A percentile compares a stretch with the other conserved stretches of the same genome.
Conservation (phyloP, 2,888 invertebrate species). For the Merodon equestris region DNA sequence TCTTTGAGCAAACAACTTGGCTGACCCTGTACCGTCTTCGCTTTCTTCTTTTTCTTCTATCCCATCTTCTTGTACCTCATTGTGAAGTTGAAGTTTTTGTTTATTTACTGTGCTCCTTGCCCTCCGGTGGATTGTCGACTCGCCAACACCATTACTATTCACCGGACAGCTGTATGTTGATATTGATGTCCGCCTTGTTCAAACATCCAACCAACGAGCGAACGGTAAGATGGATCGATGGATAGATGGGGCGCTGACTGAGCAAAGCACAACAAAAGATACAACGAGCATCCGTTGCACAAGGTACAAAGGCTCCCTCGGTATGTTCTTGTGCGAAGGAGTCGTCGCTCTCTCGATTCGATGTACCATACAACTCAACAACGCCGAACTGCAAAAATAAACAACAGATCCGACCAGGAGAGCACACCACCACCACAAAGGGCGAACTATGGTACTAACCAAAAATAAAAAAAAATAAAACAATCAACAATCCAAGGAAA, state of each 20-base stretch:
- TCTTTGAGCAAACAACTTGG: no score
- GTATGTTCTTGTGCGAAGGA: constrained; percentile 40
- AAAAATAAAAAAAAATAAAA: constrained; percentile 18
- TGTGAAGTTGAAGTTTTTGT: background rate
- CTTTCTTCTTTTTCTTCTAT: constrained; percentile 17
- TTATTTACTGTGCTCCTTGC: constrained; percentile 46
- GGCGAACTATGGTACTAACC: constrained; percentile 1
- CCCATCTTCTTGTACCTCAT: no score
- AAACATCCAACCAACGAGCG: constrained; percentile 50
- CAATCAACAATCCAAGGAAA: background rate
- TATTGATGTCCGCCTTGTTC: constrained; percentile 35
- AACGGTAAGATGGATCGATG: no score
- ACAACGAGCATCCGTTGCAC: constrained; percentile 29
- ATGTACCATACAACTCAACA: constrained; percentile 53
- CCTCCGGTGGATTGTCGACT: constrained; percentile 21
- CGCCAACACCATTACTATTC: background rate
- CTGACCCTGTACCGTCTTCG: constrained; percentile 56
- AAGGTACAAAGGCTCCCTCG: constrained; percentile 38
- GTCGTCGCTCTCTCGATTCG: constrained; percentile 19
- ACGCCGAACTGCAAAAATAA: constrained; percentile 47
- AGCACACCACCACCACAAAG: no score
- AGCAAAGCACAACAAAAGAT: constrained; percentile 55
- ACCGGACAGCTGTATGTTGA: constrained; percentile 9
- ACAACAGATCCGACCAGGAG: no score
- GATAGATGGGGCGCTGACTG: constrained; percentile 51